Conservation (phyloP, 2,888 invertebrate species). For the Thereva unica region DNA sequence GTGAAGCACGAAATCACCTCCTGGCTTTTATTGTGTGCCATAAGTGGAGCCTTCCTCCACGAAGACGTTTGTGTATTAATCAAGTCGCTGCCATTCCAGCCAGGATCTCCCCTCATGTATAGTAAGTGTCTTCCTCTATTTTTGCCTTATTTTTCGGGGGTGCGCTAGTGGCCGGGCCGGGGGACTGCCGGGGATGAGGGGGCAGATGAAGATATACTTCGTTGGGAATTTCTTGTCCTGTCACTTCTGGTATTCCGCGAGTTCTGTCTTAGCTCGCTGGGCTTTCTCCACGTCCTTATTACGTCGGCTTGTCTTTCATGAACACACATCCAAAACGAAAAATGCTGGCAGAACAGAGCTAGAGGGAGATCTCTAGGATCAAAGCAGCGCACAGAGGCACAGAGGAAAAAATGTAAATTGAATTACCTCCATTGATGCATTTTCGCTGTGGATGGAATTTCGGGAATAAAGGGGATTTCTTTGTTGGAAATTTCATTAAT, state of each 20-base stretch:
- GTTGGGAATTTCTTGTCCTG: slow-evolving; percentile 18
- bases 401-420: slow-evolving; percentile 22
- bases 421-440: slow-evolving; percentile 23
- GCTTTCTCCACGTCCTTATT: slow-evolving; percentile 2
- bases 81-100: slow-evolving; percentile 26
- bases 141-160: not conserved
- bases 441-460: not conserved
- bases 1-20: slow-evolving; percentile 35
- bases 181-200: too few relatives aligned
- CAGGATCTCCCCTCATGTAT: slow-evolving; percentile 4
- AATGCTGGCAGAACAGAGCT: not conserved
- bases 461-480: too few relatives aligned
- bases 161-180: too few relatives aligned
- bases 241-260: slow-evolving; percentile 24
- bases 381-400: not conserved
- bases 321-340: slow-evolving; percentile 18
- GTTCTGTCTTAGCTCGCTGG: not conserved
- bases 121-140: not conserved
- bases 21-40: slow-evolving; percentile 22
- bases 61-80: slow-evolving; percentile 30
- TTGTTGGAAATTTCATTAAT: too few relatives aligned
- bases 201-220: too few relatives aligned
- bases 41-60: slow-evolving; percentile 18
- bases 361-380: too few relatives aligned
- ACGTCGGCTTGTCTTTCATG: slow-evolving; percentile 21